Base-by-base conservation (phyloP, 2,888 invertebrate genomes). In the Campoplex nolae region DNA sequence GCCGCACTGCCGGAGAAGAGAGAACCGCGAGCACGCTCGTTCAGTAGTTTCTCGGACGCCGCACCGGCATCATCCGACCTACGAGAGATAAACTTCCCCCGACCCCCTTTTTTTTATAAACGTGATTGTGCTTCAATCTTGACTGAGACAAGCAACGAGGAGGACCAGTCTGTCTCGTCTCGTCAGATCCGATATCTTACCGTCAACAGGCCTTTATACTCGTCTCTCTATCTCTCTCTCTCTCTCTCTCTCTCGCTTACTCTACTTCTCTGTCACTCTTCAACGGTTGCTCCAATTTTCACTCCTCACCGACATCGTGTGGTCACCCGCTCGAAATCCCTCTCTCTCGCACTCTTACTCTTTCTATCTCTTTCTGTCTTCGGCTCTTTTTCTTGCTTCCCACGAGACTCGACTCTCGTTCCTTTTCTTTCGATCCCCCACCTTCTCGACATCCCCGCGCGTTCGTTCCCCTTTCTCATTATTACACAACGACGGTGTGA, bases 11-110 rank as follows among this genome's bases (percentile, higher is more conserved):
- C 92, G 91, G 92, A 92, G 93, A 93, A 93, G 92, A 93, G 92
- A 93, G 92, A 92, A 92, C 92, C 90, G 92, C 93, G 93, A 91
- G 87, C 84, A 87, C 92, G 93, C 91, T 93, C 92, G 93, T 93
- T 93, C 93, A 93, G 93, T 93, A 93, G 93, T 93, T 93, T 93
- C 93, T 93, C 93, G 93, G 93, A 93, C 93, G 93, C 92, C 93
- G 93, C 91, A 93, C 93, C 93, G 93, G 93, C 93, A 93, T 90
- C 93, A 93, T 93, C 93, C 93, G 92, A 93, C 92, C 90, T 90
- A 89, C 90, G 91, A 90, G 91, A 92, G 90, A 92, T 91, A 83
- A 76, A 80, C 73, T 80, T 71, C 90, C 88, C 88, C 88, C 87
- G 83, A 74, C 87, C 84, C 90, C 84, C 56, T 79, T 79, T 70